Conservation (phyloP, 2,888 invertebrate species). For the Ennomos erosarius region DNA sequence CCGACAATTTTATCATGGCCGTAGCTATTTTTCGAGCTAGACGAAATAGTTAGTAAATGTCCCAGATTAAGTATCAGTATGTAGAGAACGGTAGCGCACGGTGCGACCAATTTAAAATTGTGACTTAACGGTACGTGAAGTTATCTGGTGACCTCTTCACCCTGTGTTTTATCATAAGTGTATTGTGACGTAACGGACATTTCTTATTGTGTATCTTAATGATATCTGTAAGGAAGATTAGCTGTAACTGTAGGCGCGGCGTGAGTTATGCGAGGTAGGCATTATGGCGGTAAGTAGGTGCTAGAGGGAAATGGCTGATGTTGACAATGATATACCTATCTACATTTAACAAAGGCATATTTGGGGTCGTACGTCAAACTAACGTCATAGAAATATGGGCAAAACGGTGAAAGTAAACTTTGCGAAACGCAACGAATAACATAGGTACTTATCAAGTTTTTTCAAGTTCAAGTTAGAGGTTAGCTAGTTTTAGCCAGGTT, state of each 20-base stretch:
- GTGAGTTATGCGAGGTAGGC: constrained; percentile 10
- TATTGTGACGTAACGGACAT: constrained; percentile 25
- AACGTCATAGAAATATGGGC: too few relatives aligned
- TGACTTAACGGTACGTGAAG: constrained; percentile 31
- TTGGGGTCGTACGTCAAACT: too few relatives aligned
- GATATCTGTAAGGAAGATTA: constrained; percentile 36
- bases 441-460: too few relatives aligned
- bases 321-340: constrained; percentile 1
- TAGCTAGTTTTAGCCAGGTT: too few relatives aligned
- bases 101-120: constrained; percentile 12
- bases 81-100: neutral
- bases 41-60: neutral
- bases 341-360: too few relatives aligned
- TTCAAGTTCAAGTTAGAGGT: too few relatives aligned
- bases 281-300: constrained; percentile 7
- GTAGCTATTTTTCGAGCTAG: neutral
- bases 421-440: too few relatives aligned
- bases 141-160: constrained; percentile 40
- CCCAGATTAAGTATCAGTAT: constrained; percentile 2
- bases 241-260: constrained; percentile 17
- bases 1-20: constrained; percentile 12
- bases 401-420: too few relatives aligned
- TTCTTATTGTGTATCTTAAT: constrained; percentile 38
- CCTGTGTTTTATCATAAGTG: constrained; percentile 25
- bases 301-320: constrained; percentile 11